Conservation (phyloP, 2,113 vertebrate species). For the Ailurus styani region DNA sequence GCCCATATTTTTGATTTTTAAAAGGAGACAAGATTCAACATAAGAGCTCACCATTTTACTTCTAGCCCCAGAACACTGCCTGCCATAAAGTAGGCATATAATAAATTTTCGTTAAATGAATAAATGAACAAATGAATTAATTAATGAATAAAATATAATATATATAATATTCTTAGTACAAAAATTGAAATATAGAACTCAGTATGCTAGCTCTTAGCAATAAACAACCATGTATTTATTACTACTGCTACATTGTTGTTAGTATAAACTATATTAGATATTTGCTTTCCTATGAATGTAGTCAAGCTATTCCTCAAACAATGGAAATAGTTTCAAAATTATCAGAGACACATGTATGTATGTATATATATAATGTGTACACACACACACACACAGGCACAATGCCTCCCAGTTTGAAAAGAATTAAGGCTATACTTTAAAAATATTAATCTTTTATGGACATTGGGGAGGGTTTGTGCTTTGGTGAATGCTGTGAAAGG, state of each 20-base stretch:
- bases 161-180: neutral
- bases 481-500: too few species aligned
- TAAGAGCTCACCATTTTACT: neutral
- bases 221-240: neutral
- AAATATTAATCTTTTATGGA: neutral
- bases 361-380: neutral
- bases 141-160: neutral
- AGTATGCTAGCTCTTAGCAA: neutral
- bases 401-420: neutral
- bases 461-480: too few species aligned
- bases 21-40: neutral
- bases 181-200: neutral
- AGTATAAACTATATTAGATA: neutral
- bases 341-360: neutral
- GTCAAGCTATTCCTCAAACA: neutral
- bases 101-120: neutral
- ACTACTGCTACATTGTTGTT: neutral
- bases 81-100: neutral
- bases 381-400: neutral
- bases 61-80: neutral
- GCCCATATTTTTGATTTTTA: neutral
- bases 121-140: neutral
- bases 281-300: neutral
- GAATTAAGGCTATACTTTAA: neutral
- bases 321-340: neutral